phyloP scores from a whole-genome alignment of 2,888 invertebrate genomes.

The Acleris literana region DNA sequence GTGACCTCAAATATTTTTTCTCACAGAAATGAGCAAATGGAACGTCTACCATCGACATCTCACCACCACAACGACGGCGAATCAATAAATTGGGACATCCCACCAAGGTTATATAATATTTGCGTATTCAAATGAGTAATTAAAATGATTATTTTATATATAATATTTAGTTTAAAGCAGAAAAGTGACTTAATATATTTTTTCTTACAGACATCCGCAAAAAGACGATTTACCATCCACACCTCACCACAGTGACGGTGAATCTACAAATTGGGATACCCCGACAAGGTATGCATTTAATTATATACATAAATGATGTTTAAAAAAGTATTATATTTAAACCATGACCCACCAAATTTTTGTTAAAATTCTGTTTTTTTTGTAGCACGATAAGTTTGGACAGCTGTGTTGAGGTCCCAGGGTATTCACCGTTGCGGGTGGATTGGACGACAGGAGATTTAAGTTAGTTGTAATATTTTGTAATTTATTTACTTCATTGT shows the following conservation, averaged over 20 bases:
- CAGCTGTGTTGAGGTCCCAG: not conserved
- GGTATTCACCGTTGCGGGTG: slow-evolving; percentile 1
- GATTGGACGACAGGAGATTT: slow-evolving; percentile 1
- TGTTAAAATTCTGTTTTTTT: not conserved
- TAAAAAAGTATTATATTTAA: too few species aligned
- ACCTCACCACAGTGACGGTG: slow-evolving; percentile 2
- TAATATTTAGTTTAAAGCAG: too few species aligned
- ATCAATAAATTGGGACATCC: too few species aligned
- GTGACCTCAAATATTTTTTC: not conserved
- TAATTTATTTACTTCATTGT: not conserved
- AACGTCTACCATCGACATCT: too few species aligned
- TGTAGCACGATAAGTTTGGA: slow-evolving; percentile 2
- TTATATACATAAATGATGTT: too few species aligned
- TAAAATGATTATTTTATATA: too few species aligned
- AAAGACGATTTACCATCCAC: not conserved
- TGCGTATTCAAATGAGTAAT: too few species aligned
- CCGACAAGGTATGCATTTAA: slow-evolving; percentile 2
- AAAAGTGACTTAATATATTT: not conserved
- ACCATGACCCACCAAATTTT: too few species aligned
- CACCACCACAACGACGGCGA: too few species aligned
- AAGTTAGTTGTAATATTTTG: not conserved
- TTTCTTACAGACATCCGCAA: slow-evolving; percentile 3
- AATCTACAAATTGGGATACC: slow-evolving; percentile 3
- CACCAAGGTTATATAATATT: too few species aligned
- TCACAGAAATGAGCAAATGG: too few species aligned